Conservation (phyloP, 2,113 vertebrate species). For the Microcebus murinus region DNA sequence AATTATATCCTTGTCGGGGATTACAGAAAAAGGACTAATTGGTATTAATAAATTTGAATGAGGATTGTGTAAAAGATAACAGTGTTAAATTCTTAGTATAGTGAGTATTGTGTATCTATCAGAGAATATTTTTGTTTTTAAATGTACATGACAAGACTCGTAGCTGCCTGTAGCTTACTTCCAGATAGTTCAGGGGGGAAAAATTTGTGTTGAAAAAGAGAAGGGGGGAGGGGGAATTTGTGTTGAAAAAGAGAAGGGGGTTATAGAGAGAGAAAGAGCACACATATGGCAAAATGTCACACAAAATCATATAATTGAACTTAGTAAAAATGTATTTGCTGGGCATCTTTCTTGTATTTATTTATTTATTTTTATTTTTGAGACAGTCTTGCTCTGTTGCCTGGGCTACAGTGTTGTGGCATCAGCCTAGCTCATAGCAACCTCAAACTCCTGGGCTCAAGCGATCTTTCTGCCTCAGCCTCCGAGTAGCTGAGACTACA, state of each 20-base stretch:
- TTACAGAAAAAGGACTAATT: not conserved
- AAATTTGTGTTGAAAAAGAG: not conserved
- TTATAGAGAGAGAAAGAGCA: not conserved
- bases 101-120: not conserved
- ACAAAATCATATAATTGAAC: not conserved
- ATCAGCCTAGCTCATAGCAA: no score
- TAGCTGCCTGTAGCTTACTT: not conserved
- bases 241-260: no score
- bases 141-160: not conserved
- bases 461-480: no score
- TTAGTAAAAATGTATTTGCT: not conserved
- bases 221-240: not conserved
- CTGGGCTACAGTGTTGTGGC: no score
- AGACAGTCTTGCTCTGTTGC: no score
- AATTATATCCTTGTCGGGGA: not conserved
- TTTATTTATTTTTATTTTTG: no score
- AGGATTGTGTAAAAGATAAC: not conserved
- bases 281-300: not conserved
- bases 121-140: not conserved
- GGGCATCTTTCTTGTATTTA: not conserved
- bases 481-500: no score
- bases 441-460: no score
- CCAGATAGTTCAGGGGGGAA: not conserved
- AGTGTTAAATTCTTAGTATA: not conserved
- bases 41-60: not conserved